phyloP scores from a whole-genome alignment of 2,888 invertebrate species.

The Epinotia nisella region DNA sequence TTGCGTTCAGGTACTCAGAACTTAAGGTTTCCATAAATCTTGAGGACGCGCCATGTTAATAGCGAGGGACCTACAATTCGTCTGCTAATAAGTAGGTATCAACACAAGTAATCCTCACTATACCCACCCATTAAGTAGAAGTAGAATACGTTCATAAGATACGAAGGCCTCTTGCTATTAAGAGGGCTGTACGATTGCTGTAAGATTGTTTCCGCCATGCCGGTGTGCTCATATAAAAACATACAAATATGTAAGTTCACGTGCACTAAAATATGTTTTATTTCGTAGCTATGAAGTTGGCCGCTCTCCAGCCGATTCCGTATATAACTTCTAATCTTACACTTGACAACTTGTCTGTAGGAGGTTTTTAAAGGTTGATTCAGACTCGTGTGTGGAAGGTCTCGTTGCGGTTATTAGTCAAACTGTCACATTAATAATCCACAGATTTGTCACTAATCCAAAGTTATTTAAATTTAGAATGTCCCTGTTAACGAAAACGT shows the following conservation, averaged over 20 bases:
- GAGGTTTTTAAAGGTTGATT: conserved; percentile 42
- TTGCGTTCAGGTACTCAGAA: too few species aligned
- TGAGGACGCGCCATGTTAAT: not conserved
- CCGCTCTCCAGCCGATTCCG: conserved; percentile 66
- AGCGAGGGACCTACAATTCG: not conserved
- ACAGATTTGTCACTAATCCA: not conserved
- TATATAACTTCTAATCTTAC: conserved; percentile 67
- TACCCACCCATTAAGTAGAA: too few species aligned
- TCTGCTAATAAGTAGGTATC: not conserved
- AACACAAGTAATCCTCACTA: not conserved
- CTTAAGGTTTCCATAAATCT: not conserved
- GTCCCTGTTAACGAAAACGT: not conserved
- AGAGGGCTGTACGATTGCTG: not conserved
- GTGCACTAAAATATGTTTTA: conserved; percentile 58
- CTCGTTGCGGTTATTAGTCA: conserved; percentile 10
- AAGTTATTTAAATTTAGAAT: not conserved
- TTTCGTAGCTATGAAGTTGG: conserved; percentile 64
- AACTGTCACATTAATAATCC: conserved; percentile 7
- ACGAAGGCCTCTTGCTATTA: not conserved
- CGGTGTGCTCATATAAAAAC: not conserved
- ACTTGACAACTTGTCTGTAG: conserved; percentile 53
- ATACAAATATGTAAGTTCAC: conserved; percentile 37
- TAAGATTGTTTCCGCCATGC: not conserved
- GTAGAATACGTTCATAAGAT: too few species aligned
- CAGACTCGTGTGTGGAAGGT: conserved; percentile 23